These are phyloP conservation scores for Hydraecia micacea DNA, from an alignment of 2,888 invertebrate genomes.

Conservation along the genomic window DNA sequence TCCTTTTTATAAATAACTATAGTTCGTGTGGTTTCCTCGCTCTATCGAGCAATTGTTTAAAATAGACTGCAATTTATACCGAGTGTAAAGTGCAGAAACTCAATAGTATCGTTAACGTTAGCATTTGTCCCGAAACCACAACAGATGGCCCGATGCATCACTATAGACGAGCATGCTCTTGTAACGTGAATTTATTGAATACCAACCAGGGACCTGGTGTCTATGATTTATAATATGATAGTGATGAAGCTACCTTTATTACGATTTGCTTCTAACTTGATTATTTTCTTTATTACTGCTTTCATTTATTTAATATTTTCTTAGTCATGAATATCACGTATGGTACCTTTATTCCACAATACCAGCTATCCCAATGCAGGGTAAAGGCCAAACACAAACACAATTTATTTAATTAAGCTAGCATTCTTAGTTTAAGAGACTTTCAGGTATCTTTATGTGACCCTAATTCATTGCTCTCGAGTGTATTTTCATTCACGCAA, in stretches of 20 bases:
- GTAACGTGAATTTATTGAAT: conserved; percentile 5
- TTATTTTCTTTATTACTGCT: not conserved
- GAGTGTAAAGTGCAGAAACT: conserved; percentile 4
- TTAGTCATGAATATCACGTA: no score
- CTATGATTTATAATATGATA: not conserved
- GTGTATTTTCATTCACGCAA: no score
- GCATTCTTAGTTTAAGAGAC: no score
- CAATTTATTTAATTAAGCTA: no score
- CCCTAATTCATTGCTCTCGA: no score
- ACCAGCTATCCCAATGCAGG: no score
- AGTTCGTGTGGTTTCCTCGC: not conserved
- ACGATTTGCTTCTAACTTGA: not conserved
- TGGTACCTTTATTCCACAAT: no score
- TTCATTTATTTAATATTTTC: not conserved
- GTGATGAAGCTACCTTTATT: not conserved
- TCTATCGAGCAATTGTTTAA: not conserved
- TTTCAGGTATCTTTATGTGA: no score
- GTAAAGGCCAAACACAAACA: no score
- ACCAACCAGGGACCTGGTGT: not conserved
- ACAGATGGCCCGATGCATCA: conserved; percentile 29
- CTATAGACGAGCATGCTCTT: conserved; percentile 2
- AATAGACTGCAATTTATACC: not conserved
- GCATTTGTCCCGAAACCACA: conserved; percentile 23
- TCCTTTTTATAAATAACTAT: not conserved
- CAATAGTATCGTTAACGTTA: not conserved